phyloP scores from a whole-genome alignment of 92 coral and sea anemone genomes.

The Siderastrea siderea region DNA sequence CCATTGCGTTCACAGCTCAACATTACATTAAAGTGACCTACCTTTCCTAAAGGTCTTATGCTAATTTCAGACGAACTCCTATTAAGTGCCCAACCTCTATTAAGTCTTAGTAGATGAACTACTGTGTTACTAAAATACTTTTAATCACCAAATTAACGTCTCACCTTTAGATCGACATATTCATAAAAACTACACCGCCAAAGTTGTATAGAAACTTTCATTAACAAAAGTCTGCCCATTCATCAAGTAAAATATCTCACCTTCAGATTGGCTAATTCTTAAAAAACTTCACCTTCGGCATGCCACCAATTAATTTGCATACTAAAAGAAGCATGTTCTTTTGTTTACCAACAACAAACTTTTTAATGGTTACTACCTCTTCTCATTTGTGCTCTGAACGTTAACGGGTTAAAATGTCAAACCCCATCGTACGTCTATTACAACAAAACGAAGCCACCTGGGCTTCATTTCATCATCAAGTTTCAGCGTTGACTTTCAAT shows the following conservation, averaged over 20 bases:
- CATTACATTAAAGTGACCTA: no score
- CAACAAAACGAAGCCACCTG: slow-evolving; percentile 48
- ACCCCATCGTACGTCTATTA: background rate
- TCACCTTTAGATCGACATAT: no score
- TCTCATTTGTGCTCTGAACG: background rate
- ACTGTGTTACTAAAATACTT: no score
- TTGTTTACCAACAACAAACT: background rate
- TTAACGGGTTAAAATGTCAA: background rate
- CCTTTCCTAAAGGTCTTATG: no score
- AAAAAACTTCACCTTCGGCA: no score
- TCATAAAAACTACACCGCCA: no score
- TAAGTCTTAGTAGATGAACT: no score
- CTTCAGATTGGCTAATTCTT: background rate
- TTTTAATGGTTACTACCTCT: background rate
- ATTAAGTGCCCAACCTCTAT: no score
- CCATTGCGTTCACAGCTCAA: no score
- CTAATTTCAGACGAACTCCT: no score
- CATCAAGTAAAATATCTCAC: background rate
- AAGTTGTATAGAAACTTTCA: background rate
- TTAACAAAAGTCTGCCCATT: no score
- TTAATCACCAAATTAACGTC: no score
- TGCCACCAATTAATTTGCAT: background rate
- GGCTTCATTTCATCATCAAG: slow-evolving; percentile 12
- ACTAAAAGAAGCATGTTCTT: background rate
- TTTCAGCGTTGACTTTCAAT: background rate